Base-by-base conservation (phyloP, 2,888 invertebrate genomes). In the Unio pictorum region DNA sequence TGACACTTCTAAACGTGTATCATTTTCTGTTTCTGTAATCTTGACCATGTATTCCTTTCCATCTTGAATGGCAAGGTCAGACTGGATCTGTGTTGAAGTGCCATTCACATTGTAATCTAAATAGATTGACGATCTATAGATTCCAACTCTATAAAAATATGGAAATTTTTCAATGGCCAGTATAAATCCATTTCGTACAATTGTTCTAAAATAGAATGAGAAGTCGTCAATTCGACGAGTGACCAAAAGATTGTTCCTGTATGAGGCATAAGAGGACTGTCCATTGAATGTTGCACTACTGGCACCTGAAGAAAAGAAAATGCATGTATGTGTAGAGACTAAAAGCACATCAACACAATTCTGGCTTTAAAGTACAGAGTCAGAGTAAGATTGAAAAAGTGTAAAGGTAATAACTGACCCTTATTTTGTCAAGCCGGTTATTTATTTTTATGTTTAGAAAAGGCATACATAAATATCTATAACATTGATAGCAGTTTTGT, bases 271-370 rank as follows among this genome's bases (percentile, higher is more conserved):
- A 8, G 93, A 92, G 83, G 93, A 93, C 73, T 92, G 91, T 15
- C 96, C 96, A 86, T 95, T 93, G 88, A 97, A 96, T 1, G 96
- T 96, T 65, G 95, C 94, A 88, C 95, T 95, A 0, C 95, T 94
- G 61, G 96, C 92, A 90, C 88, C 88, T 88, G 78, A n/a, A 81
- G 75, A 17, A 61, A 61, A 57, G 34, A 45, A 45, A 45, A 15
- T 45, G 11, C 15, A 45, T 45, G 11, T 45, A 45, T 45, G 45
- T 7, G 11, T 45, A 45, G 45, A 15, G 45, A 0, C 15, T 45
- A 45, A 45, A 15, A 3, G 15, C 45, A 15, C 45, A 45, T 11
- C 45, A 45, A 3, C 45, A 11, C 45, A 45, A 45, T 15, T 45
- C 11, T 45, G 45, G 15, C 45, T 45, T 15, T 45, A 45, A 15